Evolutionary conservation across 2,888 invertebrate species (phyloP), one percentile per base, ranked within the genome.

Genomic region (Melieria crassipennis): DNA sequence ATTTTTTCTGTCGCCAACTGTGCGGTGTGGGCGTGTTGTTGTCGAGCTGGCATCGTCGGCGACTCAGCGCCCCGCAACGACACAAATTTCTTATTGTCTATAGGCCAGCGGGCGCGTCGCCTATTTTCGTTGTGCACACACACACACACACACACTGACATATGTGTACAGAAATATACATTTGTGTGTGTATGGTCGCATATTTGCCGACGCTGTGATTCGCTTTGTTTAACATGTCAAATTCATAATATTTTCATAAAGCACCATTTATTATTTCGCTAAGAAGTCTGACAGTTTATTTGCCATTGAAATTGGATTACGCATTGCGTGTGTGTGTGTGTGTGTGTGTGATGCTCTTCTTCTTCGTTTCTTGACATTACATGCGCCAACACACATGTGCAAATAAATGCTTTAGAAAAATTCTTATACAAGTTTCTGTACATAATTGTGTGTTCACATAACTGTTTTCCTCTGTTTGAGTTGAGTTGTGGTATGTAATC

Each of bases 181-280:
- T 6, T 50, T 47, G 5, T 16, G 48, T 11, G 50, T 50, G 45
- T 50, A 30, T 50, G 3, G 16, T 42, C 10, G 9, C 11, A 45
- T 65, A 52, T 56, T 68, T 11, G 68, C 50, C 47, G 16, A 30
- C 45, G 65, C 62, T 66, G 57, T 70, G 55, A 65, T 69, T 65
- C 64, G 47, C 60, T 62, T 73, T 69, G 73, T 73, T 71, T 69
- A 58, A 65, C 69, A 71, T 74, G 73, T 74, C 73, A 74, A 74
- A 74, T 71, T 71, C 73, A 71, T 74, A 74, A 74, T 74, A 74
- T 74, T 71, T 74, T 71, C 69, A 69, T 71, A 74, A 74, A 74
- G 69, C 66, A 71, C 71, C 69, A 73, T 73, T 73, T 71, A 71
- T 73, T 73, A 73, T 73, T 69, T 73, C 69, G 69, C 69, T 72